A percentile compares a stretch with the other conserved stretches of the same genome.
Evolutionary conservation across 1,140 invertebrate genomes (phyloP).

Genomic region (Agrilus planipennis): DNA sequence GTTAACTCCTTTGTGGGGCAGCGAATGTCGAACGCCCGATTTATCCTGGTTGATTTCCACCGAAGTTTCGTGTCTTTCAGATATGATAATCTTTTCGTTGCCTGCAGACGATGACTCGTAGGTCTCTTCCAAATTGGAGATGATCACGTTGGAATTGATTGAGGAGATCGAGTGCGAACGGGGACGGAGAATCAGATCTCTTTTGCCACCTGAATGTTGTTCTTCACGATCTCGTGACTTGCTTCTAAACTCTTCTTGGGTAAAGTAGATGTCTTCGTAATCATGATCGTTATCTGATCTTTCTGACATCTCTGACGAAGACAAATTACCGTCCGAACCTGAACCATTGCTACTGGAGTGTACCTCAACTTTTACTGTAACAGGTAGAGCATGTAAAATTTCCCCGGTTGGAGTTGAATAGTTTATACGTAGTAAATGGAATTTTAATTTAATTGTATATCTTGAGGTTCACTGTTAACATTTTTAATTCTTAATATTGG

Average conservation of each 20-base stretch:
- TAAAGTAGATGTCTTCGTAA: constrained; percentile 62
- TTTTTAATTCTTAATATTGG: too few relatives aligned
- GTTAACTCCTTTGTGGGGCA: constrained; percentile 21
- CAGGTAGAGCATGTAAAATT: too few relatives aligned
- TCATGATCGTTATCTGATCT: constrained; percentile 41
- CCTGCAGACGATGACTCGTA: constrained; percentile 29
- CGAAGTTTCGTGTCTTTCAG: constrained; percentile 7
- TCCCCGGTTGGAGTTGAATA: too few relatives aligned
- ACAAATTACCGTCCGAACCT: constrained; percentile 45
- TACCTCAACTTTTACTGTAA: constrained; percentile 51
- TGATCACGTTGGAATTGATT: constrained; percentile 32
- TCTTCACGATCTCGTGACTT: constrained; percentile 12
- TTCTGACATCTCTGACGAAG: constrained; percentile 41
- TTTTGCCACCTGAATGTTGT: constrained; percentile 39
- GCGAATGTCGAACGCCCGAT: constrained; percentile 25
- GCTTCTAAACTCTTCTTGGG: constrained; percentile 41
- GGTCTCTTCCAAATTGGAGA: constrained; percentile 11
- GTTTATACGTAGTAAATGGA: too few relatives aligned
- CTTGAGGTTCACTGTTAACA: too few relatives aligned
- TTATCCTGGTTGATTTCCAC: constrained; percentile 27
- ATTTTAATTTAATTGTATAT: too few relatives aligned
- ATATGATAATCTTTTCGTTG: constrained; percentile 21
- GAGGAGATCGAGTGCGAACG: constrained; percentile 47
- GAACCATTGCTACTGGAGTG: constrained; percentile 48
- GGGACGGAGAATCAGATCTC: constrained; percentile 55